Evolutionary conservation across 2,113 vertebrate genomes (phyloP), one percentile per base, ranked within the genome.

Genomic region (Taurulus bubalis): DNA sequence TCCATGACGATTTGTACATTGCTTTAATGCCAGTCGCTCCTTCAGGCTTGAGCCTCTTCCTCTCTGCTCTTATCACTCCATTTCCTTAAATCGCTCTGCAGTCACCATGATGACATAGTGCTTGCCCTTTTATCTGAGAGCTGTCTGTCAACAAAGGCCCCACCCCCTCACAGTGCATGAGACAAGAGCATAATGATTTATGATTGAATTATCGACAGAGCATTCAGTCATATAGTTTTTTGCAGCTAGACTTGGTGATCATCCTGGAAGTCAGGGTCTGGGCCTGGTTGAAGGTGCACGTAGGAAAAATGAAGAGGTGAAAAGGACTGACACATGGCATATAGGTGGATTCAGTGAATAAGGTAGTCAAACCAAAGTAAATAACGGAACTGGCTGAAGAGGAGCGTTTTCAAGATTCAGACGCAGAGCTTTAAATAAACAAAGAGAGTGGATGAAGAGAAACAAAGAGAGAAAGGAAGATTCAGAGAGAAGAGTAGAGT

Each of bases 1-100:
- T 60, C 26, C 75, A 83, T 77, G 71, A 79, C 77, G 85, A 75
- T 86, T 80, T 82, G 67, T 56, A 42, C 76, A 67, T 49, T 71
- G 64, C 85, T 92, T 92, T 92, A 94, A 94, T 95, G 93, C 88
- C 93, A 93, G 68, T 71, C 11, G n/a, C 80, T 89, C 86, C 92
- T 92, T 86, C 65, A 86, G 92, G 93, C 89, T 51, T 14, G 47
- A 86, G 83, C 88, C 90, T 90, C 77, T 83, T 91, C 88, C 80
- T 62, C 88, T 90, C 81, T 93, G 89, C 90, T 90, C 89, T 93
- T 92, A 90, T 93, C 88, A 93, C 88, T 91, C 85, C 68, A 89
- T 95, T 93, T 92, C 87, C 90, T 90, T 89, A 89, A 92, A 89
- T 82, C 20, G 81, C 78, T 90, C 78, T 68, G 77, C 69, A 88